A percentile compares a stretch with the other conserved stretches of the same genome.
Evolutionary conservation across 2,888 invertebrate genomes (phyloP).

Genomic region (Hypsopygia costalis): DNA sequence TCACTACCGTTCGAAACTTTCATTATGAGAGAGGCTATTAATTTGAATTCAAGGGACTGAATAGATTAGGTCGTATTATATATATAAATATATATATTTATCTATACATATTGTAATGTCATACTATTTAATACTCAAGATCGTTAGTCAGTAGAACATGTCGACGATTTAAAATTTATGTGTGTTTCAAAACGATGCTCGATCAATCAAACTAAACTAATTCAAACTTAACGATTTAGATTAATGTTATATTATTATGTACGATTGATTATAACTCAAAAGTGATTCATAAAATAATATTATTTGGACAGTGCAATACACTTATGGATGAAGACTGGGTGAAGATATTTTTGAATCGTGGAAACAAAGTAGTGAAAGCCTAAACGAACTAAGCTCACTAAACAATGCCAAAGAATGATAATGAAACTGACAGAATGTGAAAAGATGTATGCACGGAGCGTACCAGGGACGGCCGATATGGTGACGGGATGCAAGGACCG

Average conservation of each 20-base stretch:
- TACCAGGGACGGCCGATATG: constrained; percentile 45
- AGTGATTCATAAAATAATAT: constrained; percentile 31
- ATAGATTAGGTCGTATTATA: constrained; percentile 69
- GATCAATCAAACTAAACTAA: constrained; percentile 26
- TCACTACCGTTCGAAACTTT: constrained; percentile 46
- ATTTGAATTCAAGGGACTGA: constrained; percentile 78
- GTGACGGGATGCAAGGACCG: constrained; percentile 51
- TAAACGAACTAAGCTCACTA: constrained; percentile 69
- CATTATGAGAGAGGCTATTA: constrained; percentile 73
- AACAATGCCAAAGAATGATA: constrained; percentile 77
- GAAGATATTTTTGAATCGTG: constrained; percentile 26
- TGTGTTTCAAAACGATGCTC: constrained; percentile 25
- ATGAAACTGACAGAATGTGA: constrained; percentile 52
- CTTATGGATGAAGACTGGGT: constrained; percentile 35
- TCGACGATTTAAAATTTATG: constrained; percentile 30
- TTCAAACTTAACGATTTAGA: constrained; percentile 34
- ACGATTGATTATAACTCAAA: constrained; percentile 17
- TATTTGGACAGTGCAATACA: constrained; percentile 60
- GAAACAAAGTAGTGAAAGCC: constrained; percentile 38
- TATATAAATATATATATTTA: constrained; percentile 38
- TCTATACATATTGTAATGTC: constrained; percentile 33
- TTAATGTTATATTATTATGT: constrained; percentile 31
- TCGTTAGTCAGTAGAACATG: constrained; percentile 36
- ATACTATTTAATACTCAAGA: constrained; percentile 62
- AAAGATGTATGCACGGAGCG: constrained; percentile 47